Conservation (phyloP, 2,797 vertebrate genomes). For the Falco berigora region DNA sequence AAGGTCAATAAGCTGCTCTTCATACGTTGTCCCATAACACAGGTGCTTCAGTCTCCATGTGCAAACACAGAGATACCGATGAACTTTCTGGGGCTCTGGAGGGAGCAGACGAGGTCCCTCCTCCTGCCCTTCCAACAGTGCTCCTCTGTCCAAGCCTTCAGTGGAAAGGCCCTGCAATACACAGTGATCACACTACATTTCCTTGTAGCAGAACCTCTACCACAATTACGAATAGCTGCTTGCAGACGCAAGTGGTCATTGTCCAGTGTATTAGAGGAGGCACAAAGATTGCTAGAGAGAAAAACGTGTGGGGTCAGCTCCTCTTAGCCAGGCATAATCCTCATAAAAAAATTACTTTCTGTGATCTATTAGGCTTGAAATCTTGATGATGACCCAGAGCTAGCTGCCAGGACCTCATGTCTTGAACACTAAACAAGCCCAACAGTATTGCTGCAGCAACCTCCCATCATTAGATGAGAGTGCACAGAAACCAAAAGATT, state of each 20-base stretch:
- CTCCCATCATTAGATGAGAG: background rate
- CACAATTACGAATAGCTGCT: background rate
- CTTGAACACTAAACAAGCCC: background rate
- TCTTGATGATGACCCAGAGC: background rate
- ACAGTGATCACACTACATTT: no score
- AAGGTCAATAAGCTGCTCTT: background rate
- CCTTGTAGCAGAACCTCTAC: background rate
- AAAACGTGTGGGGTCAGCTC: background rate
- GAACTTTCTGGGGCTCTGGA: background rate
- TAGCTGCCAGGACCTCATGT: background rate
- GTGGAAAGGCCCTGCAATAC: background rate
- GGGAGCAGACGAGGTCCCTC: background rate
- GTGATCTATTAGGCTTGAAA: background rate
- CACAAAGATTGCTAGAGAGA: background rate
- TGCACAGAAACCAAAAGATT: background rate
- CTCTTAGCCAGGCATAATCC: background rate
- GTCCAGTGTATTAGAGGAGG: background rate
- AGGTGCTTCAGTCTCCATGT: background rate
- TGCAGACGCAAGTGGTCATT: background rate
- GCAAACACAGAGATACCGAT: rapidly evolving
- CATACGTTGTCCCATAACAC: background rate
- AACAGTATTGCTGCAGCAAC: background rate
- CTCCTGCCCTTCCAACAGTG: background rate
- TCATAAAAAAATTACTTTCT: background rate
- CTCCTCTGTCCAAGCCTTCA: background rate